phyloP scores from a whole-genome alignment of 2,888 invertebrate genomes.

The Zygogramma bicolorata region DNA sequence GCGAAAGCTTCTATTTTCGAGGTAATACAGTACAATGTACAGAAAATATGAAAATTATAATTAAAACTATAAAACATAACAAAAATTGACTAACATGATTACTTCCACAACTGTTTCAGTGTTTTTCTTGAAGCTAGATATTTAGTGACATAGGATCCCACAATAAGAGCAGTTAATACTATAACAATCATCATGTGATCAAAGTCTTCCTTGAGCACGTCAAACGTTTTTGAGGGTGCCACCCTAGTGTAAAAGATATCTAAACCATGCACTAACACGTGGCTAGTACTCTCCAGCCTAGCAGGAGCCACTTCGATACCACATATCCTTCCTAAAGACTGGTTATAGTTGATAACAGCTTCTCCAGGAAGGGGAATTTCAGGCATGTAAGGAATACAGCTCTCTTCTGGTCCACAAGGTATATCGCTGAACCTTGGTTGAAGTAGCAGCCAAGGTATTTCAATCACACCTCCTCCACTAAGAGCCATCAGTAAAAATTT shows the following conservation, averaged over 20 bases:
- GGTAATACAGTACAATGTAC: conserved; percentile 1
- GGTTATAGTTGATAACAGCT: conserved; percentile 95
- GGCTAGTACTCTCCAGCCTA: conserved; percentile 95
- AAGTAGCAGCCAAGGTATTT: conserved; percentile 91
- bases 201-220: conserved; percentile 98
- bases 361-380: conserved; percentile 93
- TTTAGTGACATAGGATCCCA: conserved; percentile 90
- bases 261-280: conserved; percentile 93
- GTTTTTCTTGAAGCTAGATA: conserved; percentile 92
- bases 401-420: conserved; percentile 83
- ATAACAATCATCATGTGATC: conserved; percentile 95
- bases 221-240: conserved; percentile 98
- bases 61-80: conserved; percentile 3
- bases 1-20: background rate
- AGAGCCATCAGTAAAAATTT: conserved; percentile 78
- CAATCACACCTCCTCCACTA: conserved; percentile 88
- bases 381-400: conserved; percentile 94
- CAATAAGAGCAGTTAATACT: conserved; percentile 86
- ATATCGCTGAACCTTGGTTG: conserved; percentile 87
- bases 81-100: conserved; percentile 60
- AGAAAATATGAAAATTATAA: background rate
- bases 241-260: conserved; percentile 98
- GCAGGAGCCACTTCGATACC: conserved; percentile 92
- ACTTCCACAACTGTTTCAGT: conserved; percentile 97
- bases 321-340: conserved; percentile 80